phyloP scores from a whole-genome alignment of 2,888 invertebrate species.

The Lithophane leautieri region DNA sequence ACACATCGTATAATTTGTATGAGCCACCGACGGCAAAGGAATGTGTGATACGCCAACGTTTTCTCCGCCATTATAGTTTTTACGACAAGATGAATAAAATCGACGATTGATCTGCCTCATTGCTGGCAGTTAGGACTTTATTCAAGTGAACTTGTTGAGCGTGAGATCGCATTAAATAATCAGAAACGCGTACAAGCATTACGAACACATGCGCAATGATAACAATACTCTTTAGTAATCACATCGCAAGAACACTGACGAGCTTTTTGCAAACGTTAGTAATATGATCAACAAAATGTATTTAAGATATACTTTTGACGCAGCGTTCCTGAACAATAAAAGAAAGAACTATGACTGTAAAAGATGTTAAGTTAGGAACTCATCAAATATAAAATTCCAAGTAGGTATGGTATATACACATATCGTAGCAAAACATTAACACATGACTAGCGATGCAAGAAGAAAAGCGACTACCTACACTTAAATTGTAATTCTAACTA shows the following conservation, averaged over 20 bases:
- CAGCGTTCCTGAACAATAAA: constrained; percentile 7
- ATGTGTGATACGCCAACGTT: constrained; percentile 85
- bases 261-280: constrained; percentile 50
- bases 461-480: background rate
- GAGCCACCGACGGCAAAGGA: constrained; percentile 84
- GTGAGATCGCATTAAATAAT: constrained; percentile 88
- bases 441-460: background rate
- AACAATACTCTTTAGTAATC: constrained; percentile 72
- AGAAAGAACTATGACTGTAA: background rate
- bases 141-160: constrained; percentile 70
- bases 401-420: background rate
- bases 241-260: constrained; percentile 44
- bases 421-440: background rate
- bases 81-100: constrained; percentile 82
- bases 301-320: constrained; percentile 9
- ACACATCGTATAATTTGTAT: constrained; percentile 89
- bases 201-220: constrained; percentile 79
- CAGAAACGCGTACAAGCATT: constrained; percentile 81
- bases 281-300: constrained; percentile 28
- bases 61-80: constrained; percentile 84
- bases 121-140: constrained; percentile 81
- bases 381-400: background rate
- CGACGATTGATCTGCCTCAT: constrained; percentile 75
- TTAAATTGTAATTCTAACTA: background rate
- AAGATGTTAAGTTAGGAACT: constrained; percentile 4